Evolutionary conservation across 2,113 vertebrate species (phyloP), one percentile per base, ranked within the genome.

Genomic region (Murina feae): DNA sequence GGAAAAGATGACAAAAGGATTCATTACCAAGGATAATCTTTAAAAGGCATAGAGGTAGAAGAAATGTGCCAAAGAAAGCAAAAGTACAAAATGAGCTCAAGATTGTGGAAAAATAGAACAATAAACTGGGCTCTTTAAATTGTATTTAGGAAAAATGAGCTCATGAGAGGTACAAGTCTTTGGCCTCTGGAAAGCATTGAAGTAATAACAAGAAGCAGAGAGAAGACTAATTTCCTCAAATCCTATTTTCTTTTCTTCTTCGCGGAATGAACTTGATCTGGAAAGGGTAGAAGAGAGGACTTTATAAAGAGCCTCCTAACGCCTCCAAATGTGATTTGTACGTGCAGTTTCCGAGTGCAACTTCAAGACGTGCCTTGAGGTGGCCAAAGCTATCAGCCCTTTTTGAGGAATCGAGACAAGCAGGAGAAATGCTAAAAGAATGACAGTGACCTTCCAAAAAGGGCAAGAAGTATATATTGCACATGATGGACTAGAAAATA

Each of bases 71-170:
- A 86, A 94, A 85, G 66, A 94, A 89, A 66, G 60, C 32, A 69
- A 83, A 87, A 91, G 21, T 35, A 79, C 35, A 86, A 86, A 85
- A 68, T 47, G 25, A 93, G 39, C 51, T 96, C 80, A 95, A 84
- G 9, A 32, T 14, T 78, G 12, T 69, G n/a, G n/a, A 23, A 42
- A 81, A 89, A 60, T n/a, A 76, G 21, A 76, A 65, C 10, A 91
- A 63, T 68, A 82, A 86, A 49, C 16, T 89, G 60, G 23, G 18
- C 25, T 68, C 16, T 89, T 68, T 63, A 49, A 92, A 51, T 44
- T 60, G 44, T 65, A 82, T 66, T 93, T 86, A 53, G 37, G 51
- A 74, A 93, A 84, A 96, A 86, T 21, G 12, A 90, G 37, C 42
- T 47, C 47, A n/a, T 42, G 37, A 69, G 37, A 51, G 14, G 32